Evolutionary conservation across 2,797 vertebrate species (phyloP).

Genomic region (Cirrhinus molitorella): DNA sequence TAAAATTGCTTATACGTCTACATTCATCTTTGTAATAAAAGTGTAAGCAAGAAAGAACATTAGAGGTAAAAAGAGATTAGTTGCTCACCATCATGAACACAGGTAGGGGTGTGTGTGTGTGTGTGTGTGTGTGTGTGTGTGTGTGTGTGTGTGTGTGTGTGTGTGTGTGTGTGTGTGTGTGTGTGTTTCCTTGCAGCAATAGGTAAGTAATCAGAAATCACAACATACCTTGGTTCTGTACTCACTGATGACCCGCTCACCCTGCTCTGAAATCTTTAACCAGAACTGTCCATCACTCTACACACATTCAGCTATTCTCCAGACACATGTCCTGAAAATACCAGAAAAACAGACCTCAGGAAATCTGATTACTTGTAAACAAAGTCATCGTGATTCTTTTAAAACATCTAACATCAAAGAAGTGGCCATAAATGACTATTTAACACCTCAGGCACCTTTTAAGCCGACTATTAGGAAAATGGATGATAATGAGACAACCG

Average conservation of each 20-base stretch:
- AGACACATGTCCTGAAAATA: slow-evolving; percentile 3
- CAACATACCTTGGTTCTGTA: neutral
- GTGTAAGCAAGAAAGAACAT: neutral
- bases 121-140: neutral
- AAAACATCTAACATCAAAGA: slow-evolving; percentile 1
- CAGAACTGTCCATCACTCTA: slow-evolving; percentile 20
- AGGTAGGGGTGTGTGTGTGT: neutral
- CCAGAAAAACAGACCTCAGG: neutral
- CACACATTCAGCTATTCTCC: neutral
- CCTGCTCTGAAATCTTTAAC: slow-evolving; percentile 2
- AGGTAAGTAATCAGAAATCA: slow-evolving; percentile 33
- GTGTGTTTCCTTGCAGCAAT: slow-evolving; percentile 13
- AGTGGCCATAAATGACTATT: neutral
- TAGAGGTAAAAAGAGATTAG: neutral
- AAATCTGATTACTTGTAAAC: neutral
- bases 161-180: neutral
- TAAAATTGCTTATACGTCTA: neutral
- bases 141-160: neutral
- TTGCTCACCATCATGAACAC: neutral
- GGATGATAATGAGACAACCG: slow-evolving; percentile 50
- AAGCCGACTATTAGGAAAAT: slow-evolving; percentile 51
- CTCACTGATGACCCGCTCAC: neutral
- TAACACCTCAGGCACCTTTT: neutral
- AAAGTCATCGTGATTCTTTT: neutral
- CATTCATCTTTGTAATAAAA: neutral